These are phyloP conservation scores for Callinectes sapidus DNA, from an alignment of 2,888 invertebrate genomes.

Conservation along the genomic window DNA sequence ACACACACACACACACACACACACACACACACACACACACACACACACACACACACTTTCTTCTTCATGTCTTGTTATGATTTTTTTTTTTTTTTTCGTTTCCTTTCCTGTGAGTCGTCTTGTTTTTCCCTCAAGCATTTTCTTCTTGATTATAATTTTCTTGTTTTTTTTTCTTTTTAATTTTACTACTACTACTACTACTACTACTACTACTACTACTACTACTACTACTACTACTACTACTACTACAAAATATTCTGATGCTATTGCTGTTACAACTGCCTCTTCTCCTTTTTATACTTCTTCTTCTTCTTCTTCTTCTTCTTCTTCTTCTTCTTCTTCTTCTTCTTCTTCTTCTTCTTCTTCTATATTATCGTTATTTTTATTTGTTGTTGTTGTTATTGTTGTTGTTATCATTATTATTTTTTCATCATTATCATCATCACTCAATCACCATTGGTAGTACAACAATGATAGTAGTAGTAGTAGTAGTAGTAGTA, in stretches of 20 bases:
- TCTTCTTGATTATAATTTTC: background rate
- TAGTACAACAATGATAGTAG: background rate
- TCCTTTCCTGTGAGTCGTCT: background rate
- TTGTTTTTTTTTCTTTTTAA: background rate
- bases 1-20: conserved; percentile 23
- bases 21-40: conserved; percentile 23
- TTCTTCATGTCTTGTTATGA: background rate
- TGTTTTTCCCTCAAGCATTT: background rate
- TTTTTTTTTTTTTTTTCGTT: background rate
- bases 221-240: background rate
- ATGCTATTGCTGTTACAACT: background rate
- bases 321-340: background rate
- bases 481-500: background rate
- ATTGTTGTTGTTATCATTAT: background rate
- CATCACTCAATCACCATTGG: background rate
- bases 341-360: background rate
- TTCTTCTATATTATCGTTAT: background rate
- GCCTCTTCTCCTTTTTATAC: too few relatives aligned
- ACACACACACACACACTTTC: background rate
- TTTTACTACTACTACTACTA: background rate
- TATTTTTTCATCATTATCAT: background rate
- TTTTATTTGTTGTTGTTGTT: background rate
- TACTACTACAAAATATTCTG: background rate
- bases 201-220: background rate
- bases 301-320: too few relatives aligned